Evolutionary conservation across 2,113 vertebrate genomes (phyloP).

Genomic region (Petrocephalus microphthalmus): DNA sequence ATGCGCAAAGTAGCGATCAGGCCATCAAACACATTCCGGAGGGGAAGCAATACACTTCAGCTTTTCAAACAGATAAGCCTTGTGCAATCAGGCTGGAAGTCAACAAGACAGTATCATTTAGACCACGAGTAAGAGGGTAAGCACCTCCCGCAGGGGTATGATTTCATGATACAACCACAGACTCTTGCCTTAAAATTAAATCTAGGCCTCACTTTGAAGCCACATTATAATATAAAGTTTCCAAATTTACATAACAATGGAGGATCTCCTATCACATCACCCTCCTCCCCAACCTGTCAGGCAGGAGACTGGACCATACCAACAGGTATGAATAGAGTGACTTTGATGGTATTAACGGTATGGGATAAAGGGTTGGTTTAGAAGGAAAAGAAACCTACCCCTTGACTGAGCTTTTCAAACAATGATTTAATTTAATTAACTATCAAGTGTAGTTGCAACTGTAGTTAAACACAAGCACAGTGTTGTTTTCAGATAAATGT

Average conservation of each 20-base stretch:
- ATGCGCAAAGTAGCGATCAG: background rate
- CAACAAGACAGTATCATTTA: constrained; percentile 3
- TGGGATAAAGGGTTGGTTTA: background rate
- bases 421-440: background rate
- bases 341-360: background rate
- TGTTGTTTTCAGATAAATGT: background rate
- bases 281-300: background rate
- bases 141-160: background rate
- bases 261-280: background rate
- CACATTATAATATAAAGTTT: background rate
- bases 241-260: background rate
- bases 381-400: background rate
- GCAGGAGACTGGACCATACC: background rate
- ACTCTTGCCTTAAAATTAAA: background rate
- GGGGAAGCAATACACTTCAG: background rate
- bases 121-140: background rate
- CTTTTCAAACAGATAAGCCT: background rate
- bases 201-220: constrained; percentile 10
- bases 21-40: background rate
- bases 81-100: background rate
- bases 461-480: background rate
- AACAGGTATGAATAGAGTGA: background rate
- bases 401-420: background rate
- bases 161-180: background rate
- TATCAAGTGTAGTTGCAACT: background rate